Percentiles rank a stretch among this genome's conserved stretches.
phyloP scores from a whole-genome alignment of 2,113 vertebrate genomes.

The Entelurus aequoreus region DNA sequence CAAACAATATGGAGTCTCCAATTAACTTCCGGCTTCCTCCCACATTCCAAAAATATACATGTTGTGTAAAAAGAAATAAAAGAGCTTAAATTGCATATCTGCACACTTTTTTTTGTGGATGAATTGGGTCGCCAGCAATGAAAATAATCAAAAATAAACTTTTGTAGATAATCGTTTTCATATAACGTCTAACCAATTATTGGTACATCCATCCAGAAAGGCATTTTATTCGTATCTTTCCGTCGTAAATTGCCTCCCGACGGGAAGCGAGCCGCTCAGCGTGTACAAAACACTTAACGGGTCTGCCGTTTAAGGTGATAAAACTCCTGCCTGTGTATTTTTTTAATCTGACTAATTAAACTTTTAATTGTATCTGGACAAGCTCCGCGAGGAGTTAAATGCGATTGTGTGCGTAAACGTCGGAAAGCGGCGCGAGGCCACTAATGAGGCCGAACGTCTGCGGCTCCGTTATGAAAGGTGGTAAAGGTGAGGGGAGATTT shows the following conservation, averaged over 20 bases:
- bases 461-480: constrained; percentile 59
- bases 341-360: constrained; percentile 78
- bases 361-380: constrained; percentile 75
- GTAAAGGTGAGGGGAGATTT: constrained; percentile 65
- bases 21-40: too few species aligned
- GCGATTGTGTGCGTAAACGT: constrained; percentile 24
- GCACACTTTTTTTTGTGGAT: too few species aligned
- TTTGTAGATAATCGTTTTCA: too few species aligned
- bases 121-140: neutral
- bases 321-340: constrained; percentile 68
- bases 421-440: constrained; percentile 30
- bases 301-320: constrained; percentile 67
- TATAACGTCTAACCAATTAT: neutral
- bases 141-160: too few species aligned
- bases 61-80: too few species aligned
- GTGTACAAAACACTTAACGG: constrained; percentile 67
- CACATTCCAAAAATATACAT: too few species aligned
- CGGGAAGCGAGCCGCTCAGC: constrained; percentile 48
- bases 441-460: constrained; percentile 66
- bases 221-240: constrained; percentile 33
- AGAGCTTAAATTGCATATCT: too few species aligned
- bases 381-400: constrained; percentile 52
- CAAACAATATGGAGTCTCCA: too few species aligned
- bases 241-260: constrained; percentile 53
- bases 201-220: neutral